Evolutionary conservation across 2,113 vertebrate species (phyloP), one percentile per base, ranked within the genome.

Genomic region (Passer montanus): DNA sequence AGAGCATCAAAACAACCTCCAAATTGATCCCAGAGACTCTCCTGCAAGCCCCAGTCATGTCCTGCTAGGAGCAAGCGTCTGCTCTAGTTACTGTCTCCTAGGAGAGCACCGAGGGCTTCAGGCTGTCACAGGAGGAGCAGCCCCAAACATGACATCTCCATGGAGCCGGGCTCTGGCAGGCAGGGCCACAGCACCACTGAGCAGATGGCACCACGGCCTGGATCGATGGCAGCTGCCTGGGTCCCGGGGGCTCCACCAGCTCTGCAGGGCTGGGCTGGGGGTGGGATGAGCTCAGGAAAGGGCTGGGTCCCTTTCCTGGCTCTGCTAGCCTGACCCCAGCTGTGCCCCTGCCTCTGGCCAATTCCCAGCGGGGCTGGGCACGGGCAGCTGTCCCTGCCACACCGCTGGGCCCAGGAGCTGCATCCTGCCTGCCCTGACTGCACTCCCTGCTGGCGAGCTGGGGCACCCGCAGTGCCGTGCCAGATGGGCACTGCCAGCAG

Each of bases 101-200:
- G 95, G 96, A 95, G 93, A 95, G 66, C 91, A 91, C 77, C 0
- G 3, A 91, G 89, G 89, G 59, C 91, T 95, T 91, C 84, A 91
- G 80, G 69, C 87, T 95, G 86, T 91, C 95, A 84, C 93, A 95
- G 93, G 87, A 95, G 73, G 89, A 92, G 74, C 41, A 3, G 81
- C 84, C 89, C 94, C 91, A 95, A 95, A 91, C 96, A 92, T 94
- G 94, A 95, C 91, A 96, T 96, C 95, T 97, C 96, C 94, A 96
- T 93, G 94, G 95, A 84, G 69, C 84, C 4, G 0, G 44, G 77
- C 60, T 47, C 12, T 1, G 6, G 69, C 84, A 86, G 60, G 86
- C 60, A 95, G 68, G 55, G 60, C 56, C 64, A 44, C 39, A 30
- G 69, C 3, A 2, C 43, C 2, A 5, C 63, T 0, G 15, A 92